Evolutionary conservation across 2,797 vertebrate genomes (phyloP).

Genomic region (Crax fasciolata): DNA sequence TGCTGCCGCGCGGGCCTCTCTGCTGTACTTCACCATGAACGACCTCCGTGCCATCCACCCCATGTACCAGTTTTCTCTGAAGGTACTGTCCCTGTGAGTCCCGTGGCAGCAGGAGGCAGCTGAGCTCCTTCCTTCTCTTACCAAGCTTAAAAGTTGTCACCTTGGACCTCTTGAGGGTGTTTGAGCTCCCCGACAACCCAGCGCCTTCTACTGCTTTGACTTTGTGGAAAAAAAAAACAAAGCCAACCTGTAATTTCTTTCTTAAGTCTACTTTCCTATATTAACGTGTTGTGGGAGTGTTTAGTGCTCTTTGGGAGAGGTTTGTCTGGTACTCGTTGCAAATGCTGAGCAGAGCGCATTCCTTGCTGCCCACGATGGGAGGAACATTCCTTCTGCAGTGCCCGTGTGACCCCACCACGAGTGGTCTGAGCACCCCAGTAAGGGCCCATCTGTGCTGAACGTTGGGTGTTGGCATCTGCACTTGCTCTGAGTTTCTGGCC

Average conservation of each 20-base stretch:
- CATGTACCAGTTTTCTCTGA: conserved; percentile 99
- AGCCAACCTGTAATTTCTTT: neutral
- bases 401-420: neutral
- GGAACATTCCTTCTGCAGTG: neutral
- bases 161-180: neutral
- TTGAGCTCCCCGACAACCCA: neutral
- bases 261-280: neutral
- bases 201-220: neutral
- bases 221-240: neutral
- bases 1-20: conserved; percentile 89
- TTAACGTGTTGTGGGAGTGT: neutral
- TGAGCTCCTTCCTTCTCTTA: neutral
- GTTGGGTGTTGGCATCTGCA: neutral
- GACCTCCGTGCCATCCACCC: conserved; percentile 95
- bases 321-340: neutral
- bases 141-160: neutral
- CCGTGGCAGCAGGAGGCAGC: rapidly evolving
- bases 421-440: neutral
- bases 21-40: conserved; percentile 96
- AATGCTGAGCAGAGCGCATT: rapidly evolving
- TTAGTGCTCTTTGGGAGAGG: neutral
- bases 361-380: rapidly evolving
- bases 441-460: neutral
- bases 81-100: conserved; percentile 82
- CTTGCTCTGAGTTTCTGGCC: neutral